phyloP scores from a whole-genome alignment of 2,113 vertebrate genomes.

The Vanacampus margaritifer region DNA sequence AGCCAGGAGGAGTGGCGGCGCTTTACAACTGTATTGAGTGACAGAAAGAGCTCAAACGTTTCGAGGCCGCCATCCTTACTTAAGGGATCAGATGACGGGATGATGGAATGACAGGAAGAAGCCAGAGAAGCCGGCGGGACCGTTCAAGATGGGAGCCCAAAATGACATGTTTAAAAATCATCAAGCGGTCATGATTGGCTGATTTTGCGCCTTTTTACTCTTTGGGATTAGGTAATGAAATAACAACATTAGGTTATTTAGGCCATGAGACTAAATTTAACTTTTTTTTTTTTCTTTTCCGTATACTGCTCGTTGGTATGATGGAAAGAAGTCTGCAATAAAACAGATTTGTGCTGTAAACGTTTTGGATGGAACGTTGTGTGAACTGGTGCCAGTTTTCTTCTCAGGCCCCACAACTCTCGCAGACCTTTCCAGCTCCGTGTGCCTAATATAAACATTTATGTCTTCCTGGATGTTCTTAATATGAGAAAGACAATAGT shows the following conservation, averaged over 20 bases:
- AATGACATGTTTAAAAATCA: too few species aligned
- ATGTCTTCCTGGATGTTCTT: slow-evolving; percentile 20
- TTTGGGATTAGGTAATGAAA: too few species aligned
- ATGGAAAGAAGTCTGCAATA: neutral
- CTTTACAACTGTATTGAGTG: slow-evolving; percentile 23
- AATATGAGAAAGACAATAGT: slow-evolving; percentile 15
- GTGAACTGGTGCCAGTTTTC: neutral
- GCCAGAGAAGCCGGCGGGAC: neutral
- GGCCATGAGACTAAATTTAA: too few species aligned
- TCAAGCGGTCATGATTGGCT: too few species aligned
- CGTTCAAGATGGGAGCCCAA: too few species aligned
- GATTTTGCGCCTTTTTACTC: too few species aligned
- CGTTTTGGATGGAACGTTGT: neutral
- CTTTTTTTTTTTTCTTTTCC: neutral
- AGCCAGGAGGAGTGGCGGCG: slow-evolving; percentile 8
- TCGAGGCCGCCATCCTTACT: neutral
- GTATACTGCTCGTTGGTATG: neutral
- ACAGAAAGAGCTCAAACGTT: slow-evolving; percentile 30
- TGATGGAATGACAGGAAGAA: neutral
- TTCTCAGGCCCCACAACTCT: slow-evolving; percentile 6
- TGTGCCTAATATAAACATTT: slow-evolving; percentile 43
- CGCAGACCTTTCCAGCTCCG: slow-evolving; percentile 30
- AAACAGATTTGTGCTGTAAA: neutral
- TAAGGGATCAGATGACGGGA: slow-evolving; percentile 4
- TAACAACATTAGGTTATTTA: too few species aligned